Evolutionary conservation across 2,113 vertebrate species (phyloP), one percentile per base, ranked within the genome.

Genomic region (Etheostoma spectabile): DNA sequence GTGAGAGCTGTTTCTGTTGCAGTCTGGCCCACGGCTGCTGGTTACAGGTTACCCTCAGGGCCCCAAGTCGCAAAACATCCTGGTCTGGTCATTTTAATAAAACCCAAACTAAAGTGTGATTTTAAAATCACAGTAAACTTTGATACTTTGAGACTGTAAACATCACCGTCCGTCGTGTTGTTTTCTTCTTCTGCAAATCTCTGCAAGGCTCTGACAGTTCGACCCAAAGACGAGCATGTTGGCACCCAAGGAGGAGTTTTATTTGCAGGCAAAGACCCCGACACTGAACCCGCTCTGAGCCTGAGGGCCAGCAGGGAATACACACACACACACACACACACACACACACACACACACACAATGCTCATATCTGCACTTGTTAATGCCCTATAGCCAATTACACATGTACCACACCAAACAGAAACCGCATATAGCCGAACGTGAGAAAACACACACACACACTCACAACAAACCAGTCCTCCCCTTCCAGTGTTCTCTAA

Each of bases 401-500:
- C 19, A 52, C 19, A 70, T 19, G 24, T 0, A 21, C 85, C 57
- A 86, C 48, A 49, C 30, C 7, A 15, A 62, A 55, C 53, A 8
- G 21, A 76, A 19, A 64, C 68, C 71, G 69, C 61, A 76, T 82
- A 7, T 51, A 72, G 81, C 60, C 66, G 51, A 64, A 85, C 33
- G 61, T 78, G 76, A 79, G 76, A 70, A 83, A 71, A 85, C 76
- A 70, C 79, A 77, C 83, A 82, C 70, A 74, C 45, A 49, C 72
- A 38, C 42, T 75, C 82, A 46, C 55, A 57, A 27, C 42, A 65
- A 22, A 35, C 64, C 73, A 57, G 60, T 45, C 51, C 61, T 49
- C 75, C 59, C 55, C 80, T 92, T 83, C 88, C 89, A 94, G 92
- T 90, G 81, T 90, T 90, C 76, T 91, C 82, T 88, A 92, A 92